phyloP scores from a whole-genome alignment of 2,888 invertebrate species.

The Deroplatys truncata region DNA sequence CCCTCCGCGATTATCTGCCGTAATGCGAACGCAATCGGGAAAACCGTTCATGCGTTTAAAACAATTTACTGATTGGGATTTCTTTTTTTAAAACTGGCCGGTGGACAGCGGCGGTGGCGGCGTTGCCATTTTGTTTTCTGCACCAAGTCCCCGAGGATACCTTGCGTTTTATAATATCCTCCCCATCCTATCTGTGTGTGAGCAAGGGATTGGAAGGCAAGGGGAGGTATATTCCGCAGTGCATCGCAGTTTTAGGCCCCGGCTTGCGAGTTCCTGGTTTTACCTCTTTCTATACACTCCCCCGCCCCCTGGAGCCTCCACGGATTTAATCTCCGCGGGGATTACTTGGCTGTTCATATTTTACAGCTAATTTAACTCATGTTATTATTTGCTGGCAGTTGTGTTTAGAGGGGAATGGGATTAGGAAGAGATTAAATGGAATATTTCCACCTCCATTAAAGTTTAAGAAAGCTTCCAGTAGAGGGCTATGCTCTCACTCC shows the following conservation, averaged over 20 bases:
- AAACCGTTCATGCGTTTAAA: not conserved
- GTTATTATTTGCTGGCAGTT: constrained; percentile 34
- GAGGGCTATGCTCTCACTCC: not conserved
- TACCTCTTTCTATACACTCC: constrained; percentile 17
- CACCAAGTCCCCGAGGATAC: not conserved
- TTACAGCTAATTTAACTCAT: constrained; percentile 34
- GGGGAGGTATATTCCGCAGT: not conserved
- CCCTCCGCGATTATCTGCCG: not conserved
- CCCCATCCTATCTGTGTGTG: not conserved
- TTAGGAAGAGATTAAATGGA: constrained; percentile 33
- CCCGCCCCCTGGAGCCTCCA: constrained; percentile 24
- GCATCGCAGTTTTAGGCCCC: not conserved
- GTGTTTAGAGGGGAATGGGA: constrained; percentile 33
- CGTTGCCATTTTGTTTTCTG: not conserved
- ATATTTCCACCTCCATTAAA: constrained; percentile 34
- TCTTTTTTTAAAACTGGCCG: not conserved
- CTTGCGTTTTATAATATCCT: constrained; percentile 3
- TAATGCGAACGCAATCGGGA: not conserved
- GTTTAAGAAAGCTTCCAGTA: constrained; percentile 31
- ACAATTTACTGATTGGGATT: not conserved
- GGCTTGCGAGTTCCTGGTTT: constrained; percentile 18
- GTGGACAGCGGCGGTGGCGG: too few species aligned
- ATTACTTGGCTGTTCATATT: constrained; percentile 33
- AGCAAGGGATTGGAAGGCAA: not conserved
- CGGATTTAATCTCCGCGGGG: constrained; percentile 32